phyloP scores from a whole-genome alignment of 37 sponge, comb jelly and placozoan species.

The Halichondria panicea region DNA sequence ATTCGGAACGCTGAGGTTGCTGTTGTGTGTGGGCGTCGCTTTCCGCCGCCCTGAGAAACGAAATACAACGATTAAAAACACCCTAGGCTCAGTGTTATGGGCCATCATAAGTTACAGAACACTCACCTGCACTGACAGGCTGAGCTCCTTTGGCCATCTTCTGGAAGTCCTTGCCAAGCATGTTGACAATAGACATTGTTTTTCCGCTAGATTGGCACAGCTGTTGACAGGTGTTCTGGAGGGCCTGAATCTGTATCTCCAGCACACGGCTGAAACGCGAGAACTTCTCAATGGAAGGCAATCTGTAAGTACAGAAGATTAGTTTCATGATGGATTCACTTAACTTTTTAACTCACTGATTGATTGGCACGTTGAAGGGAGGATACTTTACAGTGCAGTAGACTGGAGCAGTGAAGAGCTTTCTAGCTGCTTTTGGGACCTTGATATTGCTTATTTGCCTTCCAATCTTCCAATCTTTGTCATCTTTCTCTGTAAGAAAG shows the following conservation, averaged over 20 bases:
- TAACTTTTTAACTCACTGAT: slow-evolving; percentile 49
- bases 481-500: slow-evolving; percentile 70
- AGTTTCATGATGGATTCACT: background rate
- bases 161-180: slow-evolving; percentile 53
- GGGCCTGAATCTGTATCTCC: slow-evolving; percentile 37
- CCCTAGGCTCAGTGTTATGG: too few relatives aligned
- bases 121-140: slow-evolving; percentile 22
- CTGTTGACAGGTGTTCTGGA: slow-evolving; percentile 51
- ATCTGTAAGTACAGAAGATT: slow-evolving; percentile 7
- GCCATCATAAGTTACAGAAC: too few relatives aligned
- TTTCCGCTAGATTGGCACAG: slow-evolving; percentile 15
- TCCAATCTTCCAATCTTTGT: slow-evolving; percentile 82
- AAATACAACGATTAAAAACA: too few relatives aligned
- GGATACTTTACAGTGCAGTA: slow-evolving; percentile 70
- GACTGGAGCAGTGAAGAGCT: slow-evolving; percentile 65
- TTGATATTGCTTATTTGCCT: slow-evolving; percentile 24
- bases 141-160: slow-evolving; percentile 47
- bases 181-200: slow-evolving; percentile 7
- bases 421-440: slow-evolving; percentile 43
- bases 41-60: too few relatives aligned
- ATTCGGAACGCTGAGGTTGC: background rate
- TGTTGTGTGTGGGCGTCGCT: too few relatives aligned
- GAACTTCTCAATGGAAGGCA: slow-evolving; percentile 69
- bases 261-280: slow-evolving; percentile 49
- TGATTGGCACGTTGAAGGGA: slow-evolving; percentile 66